Percentiles rank a stretch among this genome's conserved stretches.
phyloP scores from a whole-genome alignment of 1,140 invertebrate species.

The Acyrthosiphon pisum region DNA sequence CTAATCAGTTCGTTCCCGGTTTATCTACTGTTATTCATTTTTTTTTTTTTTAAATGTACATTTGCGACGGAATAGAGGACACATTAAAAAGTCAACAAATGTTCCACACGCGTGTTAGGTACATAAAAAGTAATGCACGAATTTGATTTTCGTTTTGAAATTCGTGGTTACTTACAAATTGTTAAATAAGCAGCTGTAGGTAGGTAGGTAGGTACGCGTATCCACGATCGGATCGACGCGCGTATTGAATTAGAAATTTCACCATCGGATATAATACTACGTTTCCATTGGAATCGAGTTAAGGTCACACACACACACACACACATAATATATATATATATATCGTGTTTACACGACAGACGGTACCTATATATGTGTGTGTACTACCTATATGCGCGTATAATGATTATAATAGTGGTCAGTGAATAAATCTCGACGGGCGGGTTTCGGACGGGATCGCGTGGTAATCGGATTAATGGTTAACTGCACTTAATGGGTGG shows the following conservation, averaged over 20 bases:
- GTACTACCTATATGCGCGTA: not conserved
- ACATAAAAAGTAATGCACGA: not conserved
- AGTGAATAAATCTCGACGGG: slow-evolving; percentile 8
- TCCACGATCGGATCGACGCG: not conserved
- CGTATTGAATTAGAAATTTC: slow-evolving; percentile 1
- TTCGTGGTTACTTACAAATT: not conserved
- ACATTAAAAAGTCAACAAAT: too few species aligned
- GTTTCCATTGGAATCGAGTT: not conserved
- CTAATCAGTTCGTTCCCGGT: not conserved
- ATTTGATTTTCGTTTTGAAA: not conserved
- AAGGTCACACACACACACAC: not conserved
- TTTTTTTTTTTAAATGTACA: too few species aligned
- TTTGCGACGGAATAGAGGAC: too few species aligned
- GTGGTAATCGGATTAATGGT: not conserved
- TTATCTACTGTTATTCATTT: not conserved
- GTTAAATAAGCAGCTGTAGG: not conserved
- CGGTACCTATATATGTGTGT: not conserved
- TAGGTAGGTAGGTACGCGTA: not conserved
- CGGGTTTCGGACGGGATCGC: not conserved
- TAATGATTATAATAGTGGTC: slow-evolving; percentile 16
- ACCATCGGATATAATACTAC: not conserved
- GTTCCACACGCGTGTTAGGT: not conserved
- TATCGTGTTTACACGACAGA: not conserved
- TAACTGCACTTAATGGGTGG: slow-evolving; percentile 1
- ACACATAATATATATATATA: not conserved